Base-by-base conservation (phyloP, 2,888 invertebrate species). In the Anodontia alba region DNA sequence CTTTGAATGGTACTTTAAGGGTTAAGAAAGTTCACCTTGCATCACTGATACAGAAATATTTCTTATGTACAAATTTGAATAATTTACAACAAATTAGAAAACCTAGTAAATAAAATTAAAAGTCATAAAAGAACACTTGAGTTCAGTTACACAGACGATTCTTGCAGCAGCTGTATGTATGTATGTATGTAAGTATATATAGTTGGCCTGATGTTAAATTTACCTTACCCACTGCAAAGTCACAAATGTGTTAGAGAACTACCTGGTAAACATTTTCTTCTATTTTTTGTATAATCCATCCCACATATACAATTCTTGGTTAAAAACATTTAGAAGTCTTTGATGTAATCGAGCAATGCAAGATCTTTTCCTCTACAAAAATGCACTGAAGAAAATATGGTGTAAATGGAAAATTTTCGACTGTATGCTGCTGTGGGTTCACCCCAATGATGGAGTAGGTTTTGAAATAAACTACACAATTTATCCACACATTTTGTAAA, bases 31-130 rank as follows among this genome's bases (percentile, higher is more conserved):
- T 12, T 38, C 12, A 5, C 7, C 38, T 38, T 38, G 38, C 38
- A 38, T 38, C 38, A 38, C 69, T 73, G 80, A 54, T 62, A 69
- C 36, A 70, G 57, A 74, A 80, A 75, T 74, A 75, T 62, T 33
- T n/a, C 33, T 73, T 85, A 85, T 85, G 36, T 85, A 85, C 85
- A 85, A 69, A 62, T 72, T 74, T 72, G 77, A 84, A 81, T 84
- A 81, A 77, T 72, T 78, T 84, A 84, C 84, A 84, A 84, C 84
- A 81, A 81, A 84, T 79, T 84, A 70, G 57, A 81, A 84, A 73
- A 83, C 66, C 75, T 62, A 62, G 23, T 10, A 62, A 12, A 29
- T 62, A 62, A 33, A 54, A 54, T 3, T 23, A 54, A 54, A 54
- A 23, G 23, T 54, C 23, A n/a, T 26, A 54, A 54, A 26, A 17